A percentile compares a stretch with the other conserved stretches of the same genome.
These are phyloP conservation scores for Ichneumoninae sp. DNA, from an alignment of 2,888 invertebrate species.

Conservation along the genomic window DNA sequence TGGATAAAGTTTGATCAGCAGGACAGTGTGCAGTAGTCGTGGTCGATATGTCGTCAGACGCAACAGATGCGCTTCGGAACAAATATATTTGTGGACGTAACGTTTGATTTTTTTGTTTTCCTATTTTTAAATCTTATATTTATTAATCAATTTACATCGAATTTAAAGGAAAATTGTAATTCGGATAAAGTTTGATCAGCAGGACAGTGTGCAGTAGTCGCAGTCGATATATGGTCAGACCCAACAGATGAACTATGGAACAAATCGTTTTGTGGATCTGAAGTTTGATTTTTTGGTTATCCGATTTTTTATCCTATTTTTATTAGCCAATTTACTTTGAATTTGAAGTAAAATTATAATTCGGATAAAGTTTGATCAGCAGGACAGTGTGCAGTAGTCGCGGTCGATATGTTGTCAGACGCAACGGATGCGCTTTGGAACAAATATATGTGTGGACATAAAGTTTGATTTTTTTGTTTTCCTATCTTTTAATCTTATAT, in stretches of 20 bases:
- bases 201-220: no score
- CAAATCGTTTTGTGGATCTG: background rate
- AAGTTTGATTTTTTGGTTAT: background rate
- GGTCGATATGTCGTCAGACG: slow-evolving; percentile 1
- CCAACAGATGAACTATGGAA: background rate
- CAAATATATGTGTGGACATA: background rate
- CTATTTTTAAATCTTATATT: background rate
- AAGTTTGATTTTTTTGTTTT: background rate
- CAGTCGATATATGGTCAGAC: slow-evolving; percentile 6
- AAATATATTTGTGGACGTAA: background rate
- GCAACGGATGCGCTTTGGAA: background rate
- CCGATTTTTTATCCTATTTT: background rate
- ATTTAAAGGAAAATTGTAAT: no score
- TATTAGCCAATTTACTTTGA: no score
- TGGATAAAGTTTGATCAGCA: no score
- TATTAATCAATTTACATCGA: no score
- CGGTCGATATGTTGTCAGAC: slow-evolving; percentile 1
- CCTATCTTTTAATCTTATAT: background rate
- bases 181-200: no score
- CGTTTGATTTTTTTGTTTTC: background rate
- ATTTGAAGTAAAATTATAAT: no score
- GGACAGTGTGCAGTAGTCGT: no score
- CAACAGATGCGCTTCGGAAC: background rate
- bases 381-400: no score
- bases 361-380: no score